Base-by-base conservation (phyloP, 2,888 invertebrate species). In the Parnassius smintheus region DNA sequence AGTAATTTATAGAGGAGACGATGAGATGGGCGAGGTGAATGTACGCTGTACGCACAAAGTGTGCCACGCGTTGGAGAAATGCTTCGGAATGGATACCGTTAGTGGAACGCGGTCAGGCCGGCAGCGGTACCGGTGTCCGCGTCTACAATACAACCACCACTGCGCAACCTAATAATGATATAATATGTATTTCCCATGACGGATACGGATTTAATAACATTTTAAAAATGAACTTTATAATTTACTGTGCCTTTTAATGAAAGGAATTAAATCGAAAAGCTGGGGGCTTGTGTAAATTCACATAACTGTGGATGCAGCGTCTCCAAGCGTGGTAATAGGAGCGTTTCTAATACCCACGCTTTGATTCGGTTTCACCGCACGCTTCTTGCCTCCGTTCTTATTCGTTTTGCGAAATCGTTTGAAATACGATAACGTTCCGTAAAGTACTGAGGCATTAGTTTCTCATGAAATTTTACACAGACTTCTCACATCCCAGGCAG, bases 311-410 rank as follows among this genome's bases (percentile, higher is more conserved):
- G 70, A 70, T 74, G 72, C 74, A 72, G 73, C 75, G 75, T 74
- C 79, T 77, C 82, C 79, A 75, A 78, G 78, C 88, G 85, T 83
- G 86, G 91, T 88, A 90, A 91, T 86, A 88, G 91, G 91, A 91
- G 89, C 91, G 88, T 90, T 91, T 91, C 89, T 91, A 90, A 91
- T 91, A 91, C 87, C 86, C 87, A 87, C 89, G 89, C 88, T 90
- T 87, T 85, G 89, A 88, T 83, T 90, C 83, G 81, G 86, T 91
- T 90, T 90, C 91, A 91, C 88, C 88, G 90, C 88, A 91, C 88
- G 88, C 86, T 88, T 91, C 88, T 90, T 89, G 86, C 88, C 88
- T 87, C 76, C 50, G 84, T 86, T 91, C 88, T 85, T 91, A 83
- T 89, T 88, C 86, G 88, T 88, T 91, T 91, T 90, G 86, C 88